phyloP scores from a whole-genome alignment of 1,140 invertebrate species.

The Bilobella aurantiaca region DNA sequence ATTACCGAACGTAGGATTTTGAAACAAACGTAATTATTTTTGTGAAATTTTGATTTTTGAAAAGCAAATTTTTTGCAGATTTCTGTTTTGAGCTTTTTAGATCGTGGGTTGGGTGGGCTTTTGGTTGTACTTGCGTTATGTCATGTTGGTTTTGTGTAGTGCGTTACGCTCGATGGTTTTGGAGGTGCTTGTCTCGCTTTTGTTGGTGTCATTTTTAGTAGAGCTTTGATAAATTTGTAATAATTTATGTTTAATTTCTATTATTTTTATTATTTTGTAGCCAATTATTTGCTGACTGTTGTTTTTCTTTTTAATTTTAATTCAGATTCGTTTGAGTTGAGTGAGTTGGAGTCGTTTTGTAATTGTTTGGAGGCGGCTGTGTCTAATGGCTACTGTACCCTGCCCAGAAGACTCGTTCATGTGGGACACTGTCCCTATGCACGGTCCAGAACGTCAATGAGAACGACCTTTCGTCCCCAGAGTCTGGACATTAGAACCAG shows the following conservation, averaged over 20 bases:
- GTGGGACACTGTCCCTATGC: slow-evolving; percentile 18
- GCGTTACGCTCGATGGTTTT: neutral
- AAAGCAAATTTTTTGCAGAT: too few relatives aligned
- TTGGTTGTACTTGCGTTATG: too few relatives aligned
- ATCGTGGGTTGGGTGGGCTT: too few relatives aligned
- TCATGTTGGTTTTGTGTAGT: neutral
- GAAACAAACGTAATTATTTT: too few relatives aligned
- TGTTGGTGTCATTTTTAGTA: neutral
- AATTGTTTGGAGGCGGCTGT: slow-evolving; percentile 23
- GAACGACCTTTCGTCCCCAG: neutral
- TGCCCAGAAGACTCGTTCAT: slow-evolving; percentile 26
- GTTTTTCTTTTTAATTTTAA: slow-evolving; percentile 3
- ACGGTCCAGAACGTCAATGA: neutral
- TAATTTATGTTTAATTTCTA: neutral
- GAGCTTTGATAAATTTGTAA: too few relatives aligned
- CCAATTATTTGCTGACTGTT: neutral
- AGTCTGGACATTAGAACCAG: neutral
- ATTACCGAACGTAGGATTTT: too few relatives aligned
- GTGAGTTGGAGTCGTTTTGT: slow-evolving; percentile 1
- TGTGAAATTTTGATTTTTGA: too few relatives aligned
- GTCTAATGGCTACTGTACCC: slow-evolving; percentile 37
- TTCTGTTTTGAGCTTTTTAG: too few relatives aligned
- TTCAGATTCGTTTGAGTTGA: neutral
- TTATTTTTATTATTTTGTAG: neutral
- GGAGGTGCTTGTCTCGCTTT: neutral